A percentile compares a stretch with the other conserved stretches of the same genome.
Conservation (phyloP, 2,888 invertebrate species). For the Drosophila ezoana region DNA sequence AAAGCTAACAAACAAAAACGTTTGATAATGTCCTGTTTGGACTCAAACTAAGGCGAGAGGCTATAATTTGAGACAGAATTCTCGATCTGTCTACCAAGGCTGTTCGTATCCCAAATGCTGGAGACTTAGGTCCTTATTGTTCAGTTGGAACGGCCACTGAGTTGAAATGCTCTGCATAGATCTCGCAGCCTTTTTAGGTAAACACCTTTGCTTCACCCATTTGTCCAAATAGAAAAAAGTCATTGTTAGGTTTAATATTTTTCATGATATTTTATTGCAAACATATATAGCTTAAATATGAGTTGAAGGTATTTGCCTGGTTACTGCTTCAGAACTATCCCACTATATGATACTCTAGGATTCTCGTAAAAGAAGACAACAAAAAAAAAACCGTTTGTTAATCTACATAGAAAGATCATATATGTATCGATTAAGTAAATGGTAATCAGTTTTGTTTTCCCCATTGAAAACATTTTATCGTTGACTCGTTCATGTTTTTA, state of each 20-base stretch:
- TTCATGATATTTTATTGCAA: slow-evolving; percentile 76
- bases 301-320: slow-evolving; percentile 78
- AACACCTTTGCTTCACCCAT: not conserved
- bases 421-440: slow-evolving; percentile 24
- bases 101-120: too few species aligned
- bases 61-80: too few species aligned
- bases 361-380: slow-evolving; percentile 43
- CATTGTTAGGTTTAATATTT: slow-evolving; percentile 37
- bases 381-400: slow-evolving; percentile 27
- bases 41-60: too few species aligned
- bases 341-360: slow-evolving; percentile 69
- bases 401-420: slow-evolving; percentile 37
- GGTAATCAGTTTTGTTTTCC: slow-evolving; percentile 36
- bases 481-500: slow-evolving; percentile 54
- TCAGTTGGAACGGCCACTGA: too few species aligned
- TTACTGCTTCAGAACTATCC: slow-evolving; percentile 73
- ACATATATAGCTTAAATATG: slow-evolving; percentile 78
- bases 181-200: too few species aligned
- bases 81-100: too few species aligned
- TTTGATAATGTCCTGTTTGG: too few species aligned
- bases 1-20: too few species aligned
- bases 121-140: too few species aligned
- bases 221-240: slow-evolving; percentile 5
- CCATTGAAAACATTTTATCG: slow-evolving; percentile 53
- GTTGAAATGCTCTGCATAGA: too few species aligned